Evolutionary conservation across 2,888 invertebrate species (phyloP), one percentile per base, ranked within the genome.

Genomic region (Halocaridina rubra): DNA sequence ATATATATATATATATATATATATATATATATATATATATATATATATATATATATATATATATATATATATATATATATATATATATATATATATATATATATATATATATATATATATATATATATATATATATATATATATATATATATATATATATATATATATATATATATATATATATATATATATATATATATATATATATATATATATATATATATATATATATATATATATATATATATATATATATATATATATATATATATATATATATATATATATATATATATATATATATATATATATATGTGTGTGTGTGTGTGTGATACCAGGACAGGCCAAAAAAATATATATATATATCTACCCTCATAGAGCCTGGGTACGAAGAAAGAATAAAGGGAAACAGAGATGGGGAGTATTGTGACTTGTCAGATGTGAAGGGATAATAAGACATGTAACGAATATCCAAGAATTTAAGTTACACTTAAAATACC

Each of bases 21-120:
- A 75, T 75, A 75, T 75, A 75, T 75, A 39, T 75, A 75, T 75
- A 75, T 75, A 75, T 71, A 33, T 69, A 22, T 80, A 64, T 80
- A 64, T 69, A 30, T 80, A 64, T 80, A 39, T 80, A 30, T 80
- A 64, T 80, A 64, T 80, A 64, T 80, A 64, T 61, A 61, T 61
- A 61, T 61, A 61, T 61, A 61, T 61, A 39, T 75, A 75, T 75
- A 75, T 75, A 75, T 75, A 39, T 75, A 75, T 75, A 75, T 75
- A 75, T 75, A 75, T 39, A 39, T 39, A 75, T 75, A 75, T 39
- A 75, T 39, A 75, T 39, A 75, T 75, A 39, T 75, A 39, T 39
- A 75, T 75, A 75, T 39, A 75, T 75, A 39, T 39, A 75, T 39
- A 75, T 39, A 75, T 39, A 33, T 69, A 22, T 69, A 64, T 80